Evolutionary conservation across 1,140 invertebrate species (phyloP), one percentile per base, ranked within the genome.

Genomic region (Oryctes rhinoceros): DNA sequence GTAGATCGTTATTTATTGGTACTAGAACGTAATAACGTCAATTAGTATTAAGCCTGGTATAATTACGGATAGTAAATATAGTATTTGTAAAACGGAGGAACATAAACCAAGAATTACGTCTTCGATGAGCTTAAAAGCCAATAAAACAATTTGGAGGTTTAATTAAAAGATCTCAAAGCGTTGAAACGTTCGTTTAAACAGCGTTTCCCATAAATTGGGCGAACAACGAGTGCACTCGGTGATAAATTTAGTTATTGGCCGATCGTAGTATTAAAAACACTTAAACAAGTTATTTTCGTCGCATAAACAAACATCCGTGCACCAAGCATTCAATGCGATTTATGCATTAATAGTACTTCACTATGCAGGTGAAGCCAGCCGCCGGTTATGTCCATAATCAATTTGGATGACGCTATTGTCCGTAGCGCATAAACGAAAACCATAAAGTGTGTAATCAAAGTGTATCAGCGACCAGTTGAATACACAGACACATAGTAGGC

Each of bases 391-490:
- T 67, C 18, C 65, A 71, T 71, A 71, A 71, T 71, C 65, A 30
- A 71, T 71, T 71, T 71, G 11, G 9, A 71, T 71, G 65, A 35
- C 65, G 65, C 65, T 71, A 30, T 71, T 71, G 65, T 71, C 65
- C 4, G 35, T 37, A 37, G 18, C 18, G 15, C 65, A 15, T 24
- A 71, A 71, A 71, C 65, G 65, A 71, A 71, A 71, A 71, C 65
- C 65, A 35, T 71, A 71, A 71, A 71, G 65, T 71, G 65, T 71
- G 65, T 71, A 71, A 71, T 71, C 65, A 24, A 24, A 71, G 18
- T 71, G 65, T 71, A 71, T 71, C 65, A 67, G 65, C 65, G 65
- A 24, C 65, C 65, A 71, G 65, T 71, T 24, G 65, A 24, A 24
- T 71, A 62, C 53, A 62, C 53, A 62, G 20, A 62, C 53, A 62